Evolutionary conservation across 2,113 vertebrate genomes (phyloP).

Genomic region (Phalacrocorax aristotelis): DNA sequence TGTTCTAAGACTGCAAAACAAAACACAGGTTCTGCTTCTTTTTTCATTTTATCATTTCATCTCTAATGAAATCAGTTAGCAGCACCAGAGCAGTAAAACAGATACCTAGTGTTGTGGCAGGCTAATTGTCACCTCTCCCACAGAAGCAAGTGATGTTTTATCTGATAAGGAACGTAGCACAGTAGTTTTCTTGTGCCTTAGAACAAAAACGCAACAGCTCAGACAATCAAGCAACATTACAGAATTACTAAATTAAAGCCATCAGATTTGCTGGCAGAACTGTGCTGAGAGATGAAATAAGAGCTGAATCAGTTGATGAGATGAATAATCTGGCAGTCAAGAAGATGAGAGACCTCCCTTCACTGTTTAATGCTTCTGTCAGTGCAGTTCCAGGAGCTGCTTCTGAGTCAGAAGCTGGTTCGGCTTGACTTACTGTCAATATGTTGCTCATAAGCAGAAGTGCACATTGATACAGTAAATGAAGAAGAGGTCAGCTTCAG

Average conservation of each 20-base stretch:
- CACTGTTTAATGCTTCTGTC: neutral
- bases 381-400: neutral
- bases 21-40: neutral
- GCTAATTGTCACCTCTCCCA: neutral
- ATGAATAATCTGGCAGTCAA: neutral
- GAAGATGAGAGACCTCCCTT: neutral
- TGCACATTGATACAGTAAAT: neutral
- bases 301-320: neutral
- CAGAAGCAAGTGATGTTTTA: neutral
- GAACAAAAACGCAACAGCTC: neutral
- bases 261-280: neutral
- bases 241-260: neutral
- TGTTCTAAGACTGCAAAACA: neutral
- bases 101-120: neutral
- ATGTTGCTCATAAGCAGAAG: neutral
- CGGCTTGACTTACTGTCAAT: neutral
- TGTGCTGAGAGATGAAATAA: neutral
- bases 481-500: neutral
- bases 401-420: neutral
- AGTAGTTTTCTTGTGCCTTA: neutral
- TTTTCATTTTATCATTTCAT: neutral
- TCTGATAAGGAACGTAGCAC: neutral
- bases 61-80: neutral
- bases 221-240: neutral
- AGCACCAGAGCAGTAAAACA: neutral